These are phyloP conservation scores for Leptosomus discolor DNA, from an alignment of 2,113 vertebrate genomes.

Conservation along the genomic window DNA sequence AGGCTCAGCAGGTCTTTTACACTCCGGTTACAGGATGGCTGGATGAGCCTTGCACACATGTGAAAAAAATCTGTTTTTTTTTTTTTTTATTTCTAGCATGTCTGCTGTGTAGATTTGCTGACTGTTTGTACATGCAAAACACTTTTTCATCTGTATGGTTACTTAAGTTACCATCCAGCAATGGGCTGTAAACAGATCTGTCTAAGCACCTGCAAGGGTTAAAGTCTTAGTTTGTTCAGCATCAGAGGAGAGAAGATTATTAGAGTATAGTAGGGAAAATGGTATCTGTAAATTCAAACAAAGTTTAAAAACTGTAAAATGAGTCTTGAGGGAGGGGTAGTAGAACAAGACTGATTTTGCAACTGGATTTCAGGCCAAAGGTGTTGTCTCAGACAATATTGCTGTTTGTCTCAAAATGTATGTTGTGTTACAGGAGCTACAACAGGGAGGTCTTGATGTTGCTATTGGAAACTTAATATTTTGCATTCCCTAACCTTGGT, in stretches of 20 bases:
- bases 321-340: not conserved
- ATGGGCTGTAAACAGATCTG: not conserved
- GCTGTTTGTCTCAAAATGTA: not conserved
- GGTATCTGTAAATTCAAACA: not conserved
- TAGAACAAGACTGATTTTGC: not conserved
- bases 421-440: not conserved
- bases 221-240: not conserved
- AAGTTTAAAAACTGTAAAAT: not conserved
- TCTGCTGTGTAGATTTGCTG: not conserved
- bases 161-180: not conserved
- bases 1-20: not conserved
- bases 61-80: not conserved
- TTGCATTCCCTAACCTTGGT: not conserved
- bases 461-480: slow-evolving; percentile 23
- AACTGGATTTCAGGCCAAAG: not conserved
- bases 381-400: not conserved
- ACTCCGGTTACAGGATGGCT: not conserved
- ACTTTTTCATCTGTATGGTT: not conserved
- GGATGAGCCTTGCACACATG: not conserved
- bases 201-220: not conserved
- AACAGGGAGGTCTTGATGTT: not conserved
- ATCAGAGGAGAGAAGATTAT: not conserved
- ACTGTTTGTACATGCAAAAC: not conserved
- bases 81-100: not conserved
- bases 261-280: not conserved